phyloP scores from a whole-genome alignment of 2,888 invertebrate species.

The Drosophila nigritarsus region DNA sequence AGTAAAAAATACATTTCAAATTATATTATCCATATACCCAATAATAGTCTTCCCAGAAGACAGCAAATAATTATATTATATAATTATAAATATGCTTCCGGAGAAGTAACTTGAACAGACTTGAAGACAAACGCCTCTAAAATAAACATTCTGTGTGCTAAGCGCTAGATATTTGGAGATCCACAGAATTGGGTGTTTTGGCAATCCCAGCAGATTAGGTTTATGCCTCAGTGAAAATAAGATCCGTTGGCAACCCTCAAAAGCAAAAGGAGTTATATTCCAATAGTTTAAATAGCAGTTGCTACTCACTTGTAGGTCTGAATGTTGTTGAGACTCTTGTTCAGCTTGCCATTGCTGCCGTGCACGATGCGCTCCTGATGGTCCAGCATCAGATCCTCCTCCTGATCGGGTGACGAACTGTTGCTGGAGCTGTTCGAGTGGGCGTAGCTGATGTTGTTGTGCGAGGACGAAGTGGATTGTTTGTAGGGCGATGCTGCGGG shows the following conservation, averaged over 20 bases:
- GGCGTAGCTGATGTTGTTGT: constrained; percentile 67
- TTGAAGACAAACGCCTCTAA: background rate
- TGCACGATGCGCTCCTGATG: constrained; percentile 72
- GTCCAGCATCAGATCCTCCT: constrained; percentile 79
- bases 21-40: background rate
- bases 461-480: constrained; percentile 40
- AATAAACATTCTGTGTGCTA: too few relatives aligned
- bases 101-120: background rate
- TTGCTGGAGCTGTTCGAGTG: constrained; percentile 82
- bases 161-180: too few relatives aligned
- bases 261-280: background rate
- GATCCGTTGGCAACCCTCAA: background rate
- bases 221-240: background rate
- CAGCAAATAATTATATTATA: background rate
- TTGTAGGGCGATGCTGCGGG: constrained; percentile 75
- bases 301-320: constrained; percentile 84
- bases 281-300: background rate
- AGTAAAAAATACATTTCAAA: background rate
- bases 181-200: too few relatives aligned
- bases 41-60: background rate
- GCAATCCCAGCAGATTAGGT: background rate
- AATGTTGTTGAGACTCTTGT: constrained; percentile 83
- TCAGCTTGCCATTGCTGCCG: constrained; percentile 79
- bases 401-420: constrained; percentile 83
- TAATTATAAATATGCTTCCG: too few relatives aligned